Conservation (phyloP, 2,797 vertebrate genomes). For the Trematomus bernacchii region DNA sequence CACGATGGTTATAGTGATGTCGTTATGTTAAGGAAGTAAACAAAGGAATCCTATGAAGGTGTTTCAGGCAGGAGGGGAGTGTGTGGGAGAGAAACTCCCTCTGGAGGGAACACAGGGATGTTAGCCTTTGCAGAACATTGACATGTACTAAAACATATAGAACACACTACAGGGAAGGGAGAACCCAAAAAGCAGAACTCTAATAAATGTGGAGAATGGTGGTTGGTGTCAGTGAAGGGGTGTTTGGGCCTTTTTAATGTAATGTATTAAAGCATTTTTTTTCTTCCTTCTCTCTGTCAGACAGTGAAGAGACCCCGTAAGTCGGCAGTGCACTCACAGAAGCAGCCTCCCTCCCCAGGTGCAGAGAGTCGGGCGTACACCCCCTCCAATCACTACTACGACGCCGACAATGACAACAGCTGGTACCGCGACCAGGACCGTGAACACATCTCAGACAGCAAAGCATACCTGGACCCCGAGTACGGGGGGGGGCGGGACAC, state of each 20-base stretch:
- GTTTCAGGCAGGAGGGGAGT: too few species aligned
- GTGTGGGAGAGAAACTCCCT: too few species aligned
- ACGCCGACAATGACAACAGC: slow-evolving; percentile 89
- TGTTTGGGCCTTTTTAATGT: neutral
- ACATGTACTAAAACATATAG: too few species aligned
- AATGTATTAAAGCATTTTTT: neutral
- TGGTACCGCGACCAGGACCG: slow-evolving; percentile 85
- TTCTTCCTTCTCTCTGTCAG: slow-evolving; percentile 70
- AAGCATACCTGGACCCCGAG: slow-evolving; percentile 76
- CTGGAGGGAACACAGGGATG: too few species aligned
- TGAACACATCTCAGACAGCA: slow-evolving; percentile 81
- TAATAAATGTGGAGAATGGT: neutral
- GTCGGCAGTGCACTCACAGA: slow-evolving; percentile 79
- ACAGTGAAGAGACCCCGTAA: slow-evolving; percentile 94
- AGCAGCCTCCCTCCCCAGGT: slow-evolving; percentile 83
- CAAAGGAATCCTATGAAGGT: too few species aligned
- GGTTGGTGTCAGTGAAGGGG: neutral
- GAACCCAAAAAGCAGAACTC: too few species aligned
- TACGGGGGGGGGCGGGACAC: slow-evolving; percentile 79
- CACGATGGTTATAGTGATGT: too few species aligned
- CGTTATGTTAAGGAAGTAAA: too few species aligned
- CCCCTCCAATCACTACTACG: slow-evolving; percentile 87
- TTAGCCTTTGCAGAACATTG: too few species aligned
- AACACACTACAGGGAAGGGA: too few species aligned
- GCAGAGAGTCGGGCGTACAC: slow-evolving; percentile 86